phyloP scores from a whole-genome alignment of 2,797 vertebrate genomes.

The Scolopax bukidnonensis region DNA sequence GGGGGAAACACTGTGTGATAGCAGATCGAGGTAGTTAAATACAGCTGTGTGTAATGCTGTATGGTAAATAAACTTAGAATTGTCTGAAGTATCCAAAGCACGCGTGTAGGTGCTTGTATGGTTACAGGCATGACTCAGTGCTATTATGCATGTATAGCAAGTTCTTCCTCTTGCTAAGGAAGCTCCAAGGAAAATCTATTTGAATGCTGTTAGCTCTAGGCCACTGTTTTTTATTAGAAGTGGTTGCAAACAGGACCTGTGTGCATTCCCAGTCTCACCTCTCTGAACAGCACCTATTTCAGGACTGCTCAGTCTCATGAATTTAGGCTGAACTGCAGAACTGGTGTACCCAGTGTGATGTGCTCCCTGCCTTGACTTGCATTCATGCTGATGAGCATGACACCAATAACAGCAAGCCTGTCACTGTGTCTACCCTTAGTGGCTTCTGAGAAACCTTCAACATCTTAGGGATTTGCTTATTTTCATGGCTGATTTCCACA shows the following conservation, averaged over 20 bases:
- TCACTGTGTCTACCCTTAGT: neutral
- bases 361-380: neutral
- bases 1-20: neutral
- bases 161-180: neutral
- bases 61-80: neutral
- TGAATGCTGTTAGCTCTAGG: neutral
- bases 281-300: fast-evolving
- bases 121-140: neutral
- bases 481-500: neutral
- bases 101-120: neutral
- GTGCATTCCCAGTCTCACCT: neutral
- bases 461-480: neutral
- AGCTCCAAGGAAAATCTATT: neutral
- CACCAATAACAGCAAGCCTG: fast-evolving
- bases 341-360: neutral
- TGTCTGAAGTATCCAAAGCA: neutral
- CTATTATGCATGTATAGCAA: fast-evolving
- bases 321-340: neutral
- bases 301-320: neutral
- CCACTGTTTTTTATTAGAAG: neutral
- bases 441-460: neutral
- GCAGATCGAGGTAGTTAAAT: neutral
- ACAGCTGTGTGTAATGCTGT: fast-evolving
- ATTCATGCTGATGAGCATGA: fast-evolving
- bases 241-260: neutral